Base-by-base conservation (phyloP, 2,797 vertebrate genomes). In the Pangasius larnaudii region DNA sequence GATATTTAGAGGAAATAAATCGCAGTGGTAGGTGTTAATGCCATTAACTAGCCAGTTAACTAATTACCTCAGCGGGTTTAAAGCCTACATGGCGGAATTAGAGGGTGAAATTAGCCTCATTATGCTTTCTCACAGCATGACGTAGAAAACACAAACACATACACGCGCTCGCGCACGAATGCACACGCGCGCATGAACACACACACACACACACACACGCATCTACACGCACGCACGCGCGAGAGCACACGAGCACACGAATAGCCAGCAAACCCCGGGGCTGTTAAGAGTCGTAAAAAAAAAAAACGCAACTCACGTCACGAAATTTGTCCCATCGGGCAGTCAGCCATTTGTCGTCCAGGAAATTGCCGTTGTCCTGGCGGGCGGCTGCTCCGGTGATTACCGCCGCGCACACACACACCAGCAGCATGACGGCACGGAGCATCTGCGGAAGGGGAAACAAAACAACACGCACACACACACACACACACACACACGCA, bases 321-420 rank as follows among this genome's bases (percentile, higher is more conserved):
- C 98, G 96, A 94, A 99, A 99, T 97, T 96, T 97, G 94, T 99
- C 98, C 98, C 98, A 99, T 94, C 97, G 97, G 39, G 96, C 98
- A 33, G 96, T 95, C 89, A 98, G 97, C 98, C 98, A 98, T 96
- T 98, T 97, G 94, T 99, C 98, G 92, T 99, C 98, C 96, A 99
- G 95, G 94, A 98, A 98, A 98, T 98, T 98, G 84, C 97, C 96
- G 96, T 95, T 95, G 95, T 97, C 97, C 88, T 97, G 94, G 92
- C 96, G 96, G 93, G 96, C 96, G 88, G 93, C 86, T 65, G 91
- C 90, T 61, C 92, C 93, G 87, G 94, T 95, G 92, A 96, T 95
- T 93, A 96, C 96, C 94, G 97, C 95, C 16, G 96, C 97, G 90
- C 93, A 97, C 94, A 97, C 93, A 96, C 91, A 87, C 69, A 89